phyloP scores from a whole-genome alignment of 1,140 invertebrate genomes.

The Charaxes varanes region DNA sequence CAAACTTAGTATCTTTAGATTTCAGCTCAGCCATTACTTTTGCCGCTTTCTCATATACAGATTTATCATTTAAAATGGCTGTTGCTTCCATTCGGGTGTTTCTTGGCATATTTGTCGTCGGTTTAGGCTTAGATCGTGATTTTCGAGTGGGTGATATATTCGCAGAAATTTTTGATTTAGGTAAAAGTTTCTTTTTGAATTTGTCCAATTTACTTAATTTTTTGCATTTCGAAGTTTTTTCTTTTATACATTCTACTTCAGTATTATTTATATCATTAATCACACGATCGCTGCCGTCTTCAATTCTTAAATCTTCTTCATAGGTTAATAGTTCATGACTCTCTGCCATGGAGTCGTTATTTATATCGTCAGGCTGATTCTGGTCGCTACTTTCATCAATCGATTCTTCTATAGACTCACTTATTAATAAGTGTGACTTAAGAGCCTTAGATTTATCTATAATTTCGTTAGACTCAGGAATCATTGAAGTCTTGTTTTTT shows the following conservation, averaged over 20 bases:
- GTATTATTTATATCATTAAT: background rate
- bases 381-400: background rate
- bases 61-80: conserved; percentile 34
- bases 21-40: conserved; percentile 47
- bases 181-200: conserved; percentile 38
- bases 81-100: conserved; percentile 16
- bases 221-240: conserved; percentile 20
- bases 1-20: conserved; percentile 27
- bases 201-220: conserved; percentile 46
- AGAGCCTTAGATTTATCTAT: no score
- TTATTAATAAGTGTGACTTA: no score
- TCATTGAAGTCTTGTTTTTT: no score
- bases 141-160: conserved; percentile 20
- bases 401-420: no score
- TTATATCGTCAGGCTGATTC: background rate
- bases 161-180: conserved; percentile 45
- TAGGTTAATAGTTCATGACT: conserved; percentile 4
- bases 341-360: background rate
- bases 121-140: conserved; percentile 17
- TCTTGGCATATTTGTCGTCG: conserved; percentile 2
- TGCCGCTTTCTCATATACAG: conserved; percentile 49
- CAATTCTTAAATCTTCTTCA: conserved; percentile 8
- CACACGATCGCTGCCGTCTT: conserved; percentile 12
- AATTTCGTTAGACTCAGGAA: no score
- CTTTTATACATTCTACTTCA: background rate